Evolutionary conservation across 2,888 invertebrate species (phyloP), one percentile per base, ranked within the genome.

Genomic region (Capitulum mitella): DNA sequence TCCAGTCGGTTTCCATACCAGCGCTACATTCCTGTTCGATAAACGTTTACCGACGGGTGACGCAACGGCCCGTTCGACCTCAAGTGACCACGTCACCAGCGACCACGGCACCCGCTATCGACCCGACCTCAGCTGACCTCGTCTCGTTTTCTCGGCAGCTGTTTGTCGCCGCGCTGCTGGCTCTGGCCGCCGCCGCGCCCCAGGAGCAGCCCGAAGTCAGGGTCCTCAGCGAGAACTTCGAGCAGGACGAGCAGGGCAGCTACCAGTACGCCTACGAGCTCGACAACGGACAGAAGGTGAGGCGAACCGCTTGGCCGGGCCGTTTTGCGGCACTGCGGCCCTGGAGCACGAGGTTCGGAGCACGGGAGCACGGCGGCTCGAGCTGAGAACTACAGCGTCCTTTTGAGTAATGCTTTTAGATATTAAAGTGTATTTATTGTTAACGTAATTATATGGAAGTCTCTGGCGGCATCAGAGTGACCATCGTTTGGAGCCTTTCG

Each of bases 251-350:
- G 14, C 12, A 43, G 29, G 75, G 75, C 75, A 75, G 75, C 75
- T 75, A 75, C 75, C n/a, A 29, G 37, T 75, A 29, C 75, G 16
- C 12, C 29, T 75, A 46, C 46, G 46, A 29, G 12, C 75, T 46
- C 6, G 75, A 75, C 46, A 46, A 75, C 29, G 75, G 75, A 29
- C 75, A 75, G 70, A 26, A 70, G 70, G 70, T 70, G 54, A 54
- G 54, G 3, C 54, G n/a, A n/a, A n/a, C n/a, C n/a, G n/a, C n/a
- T n/a, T n/a, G n/a, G n/a, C n/a, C n/a, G n/a, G n/a, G n/a, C n/a
- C n/a, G n/a, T n/a, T n/a, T n/a, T n/a, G n/a, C n/a, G n/a, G n/a
- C n/a, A n/a, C n/a, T n/a, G n/a, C n/a, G n/a, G n/a, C n/a, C n/a
- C n/a, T n/a, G n/a, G n/a, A n/a, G n/a, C n/a, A n/a, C n/a, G n/a